Conservation (phyloP, 1,140 invertebrate genomes). For the Nomia melanderi region DNA sequence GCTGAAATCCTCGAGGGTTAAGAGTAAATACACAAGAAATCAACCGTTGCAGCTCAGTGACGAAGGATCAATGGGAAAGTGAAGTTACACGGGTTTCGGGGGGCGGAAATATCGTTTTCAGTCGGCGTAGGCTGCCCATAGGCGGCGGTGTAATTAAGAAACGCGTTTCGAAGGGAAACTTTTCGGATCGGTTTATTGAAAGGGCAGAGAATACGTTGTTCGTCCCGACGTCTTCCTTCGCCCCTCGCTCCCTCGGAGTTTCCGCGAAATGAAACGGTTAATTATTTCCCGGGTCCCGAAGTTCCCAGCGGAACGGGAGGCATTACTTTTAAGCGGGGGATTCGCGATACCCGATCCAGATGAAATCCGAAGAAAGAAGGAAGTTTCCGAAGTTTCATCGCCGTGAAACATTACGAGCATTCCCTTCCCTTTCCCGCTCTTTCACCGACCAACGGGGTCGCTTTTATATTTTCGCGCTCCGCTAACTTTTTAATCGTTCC, state of each 20-base stretch:
- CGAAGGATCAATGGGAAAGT: too few relatives aligned
- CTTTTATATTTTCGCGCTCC: slow-evolving; percentile 24
- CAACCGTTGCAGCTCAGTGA: too few relatives aligned
- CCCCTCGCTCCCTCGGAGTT: neutral
- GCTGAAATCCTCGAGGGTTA: too few relatives aligned
- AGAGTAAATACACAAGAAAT: too few relatives aligned
- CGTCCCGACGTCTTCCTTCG: slow-evolving; percentile 1
- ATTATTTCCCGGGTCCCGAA: slow-evolving; percentile 31
- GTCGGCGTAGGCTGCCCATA: neutral
- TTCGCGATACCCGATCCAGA: slow-evolving; percentile 15
- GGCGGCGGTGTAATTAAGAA: neutral
- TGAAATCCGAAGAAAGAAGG: slow-evolving; percentile 14
- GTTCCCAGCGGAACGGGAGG: neutral
- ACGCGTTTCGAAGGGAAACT: neutral
- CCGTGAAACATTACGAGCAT: slow-evolving; percentile 11
- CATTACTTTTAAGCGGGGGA: slow-evolving; percentile 23
- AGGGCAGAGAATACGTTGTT: neutral
- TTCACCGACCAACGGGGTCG: neutral
- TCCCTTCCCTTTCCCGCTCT: neutral
- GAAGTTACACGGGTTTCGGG: too few relatives aligned
- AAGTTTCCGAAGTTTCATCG: slow-evolving; percentile 29
- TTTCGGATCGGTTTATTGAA: neutral
- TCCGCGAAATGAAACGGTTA: slow-evolving; percentile 35
- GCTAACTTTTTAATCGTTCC: slow-evolving; percentile 32
- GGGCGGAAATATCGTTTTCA: too few relatives aligned